Evolutionary conservation across 1,140 invertebrate genomes (phyloP).

Genomic region (Drosophila obscura): DNA sequence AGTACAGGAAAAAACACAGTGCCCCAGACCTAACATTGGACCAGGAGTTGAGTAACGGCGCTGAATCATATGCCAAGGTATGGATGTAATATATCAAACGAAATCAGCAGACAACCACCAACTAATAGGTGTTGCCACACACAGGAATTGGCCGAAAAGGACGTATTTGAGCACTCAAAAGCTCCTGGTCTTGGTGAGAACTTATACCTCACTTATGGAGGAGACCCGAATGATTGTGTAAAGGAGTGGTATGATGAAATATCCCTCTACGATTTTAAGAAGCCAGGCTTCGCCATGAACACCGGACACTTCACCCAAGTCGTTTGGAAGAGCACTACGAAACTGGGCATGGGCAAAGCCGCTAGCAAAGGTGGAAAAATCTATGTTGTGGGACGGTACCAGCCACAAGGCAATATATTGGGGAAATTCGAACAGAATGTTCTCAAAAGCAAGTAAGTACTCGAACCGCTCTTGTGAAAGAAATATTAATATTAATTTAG

Average conservation of each 20-base stretch:
- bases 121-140: no score
- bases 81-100: neutral
- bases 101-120: neutral
- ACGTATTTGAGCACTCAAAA: neutral
- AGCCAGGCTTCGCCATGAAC: accelerated
- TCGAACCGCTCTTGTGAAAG: no score
- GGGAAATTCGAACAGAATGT: slow-evolving; percentile 29
- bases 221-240: neutral
- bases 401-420: slow-evolving; percentile 5
- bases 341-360: slow-evolving; percentile 17
- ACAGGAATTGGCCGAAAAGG: neutral
- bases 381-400: slow-evolving; percentile 35
- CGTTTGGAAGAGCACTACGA: slow-evolving; percentile 21
- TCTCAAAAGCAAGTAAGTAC: neutral
- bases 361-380: neutral
- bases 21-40: neutral
- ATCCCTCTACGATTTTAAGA: slow-evolving; percentile 10
- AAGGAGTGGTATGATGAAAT: slow-evolving; percentile 37
- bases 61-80: slow-evolving; percentile 20
- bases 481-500: no score
- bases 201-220: neutral
- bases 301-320: slow-evolving; percentile 31
- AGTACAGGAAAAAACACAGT: slow-evolving; percentile 7
- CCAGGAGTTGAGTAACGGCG: accelerated
- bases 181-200: slow-evolving; percentile 25